These are phyloP conservation scores for Agriotes lineatus DNA, from an alignment of 2,888 invertebrate genomes.

Conservation along the genomic window DNA sequence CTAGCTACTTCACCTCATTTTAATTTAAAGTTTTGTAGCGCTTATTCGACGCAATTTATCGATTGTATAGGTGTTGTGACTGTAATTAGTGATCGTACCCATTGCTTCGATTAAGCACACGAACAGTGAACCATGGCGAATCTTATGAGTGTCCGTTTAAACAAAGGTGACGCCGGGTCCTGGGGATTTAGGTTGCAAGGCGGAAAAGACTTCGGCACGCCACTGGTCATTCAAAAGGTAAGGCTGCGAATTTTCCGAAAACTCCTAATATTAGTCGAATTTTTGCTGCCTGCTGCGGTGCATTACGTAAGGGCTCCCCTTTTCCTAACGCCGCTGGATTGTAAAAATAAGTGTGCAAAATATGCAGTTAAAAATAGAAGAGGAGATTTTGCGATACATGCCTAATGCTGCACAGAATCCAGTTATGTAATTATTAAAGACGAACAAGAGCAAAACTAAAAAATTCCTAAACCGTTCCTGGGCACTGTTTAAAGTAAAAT, in stretches of 20 bases:
- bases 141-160: constrained; percentile 88
- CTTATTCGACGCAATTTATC: constrained; percentile 35
- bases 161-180: constrained; percentile 86
- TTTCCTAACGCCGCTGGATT: constrained; percentile 23
- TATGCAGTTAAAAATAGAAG: constrained; percentile 47
- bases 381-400: constrained; percentile 28
- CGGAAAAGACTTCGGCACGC: constrained; percentile 92
- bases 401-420: not conserved
- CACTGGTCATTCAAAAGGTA: constrained; percentile 93
- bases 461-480: not conserved
- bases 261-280: too few species aligned
- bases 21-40: constrained; percentile 47
- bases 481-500: not conserved
- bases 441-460: too few species aligned
- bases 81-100: constrained; percentile 27
- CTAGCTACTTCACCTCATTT: constrained; percentile 47
- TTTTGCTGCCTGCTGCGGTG: too few species aligned
- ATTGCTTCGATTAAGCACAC: constrained; percentile 2
- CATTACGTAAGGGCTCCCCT: constrained; percentile 13
- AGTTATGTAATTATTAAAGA: constrained; percentile 4
- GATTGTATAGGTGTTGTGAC: constrained; percentile 29
- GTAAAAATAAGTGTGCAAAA: constrained; percentile 48
- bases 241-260: too few species aligned
- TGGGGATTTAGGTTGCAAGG: constrained; percentile 95
- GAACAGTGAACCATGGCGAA: constrained; percentile 75